Evolutionary conservation across 92 coral and sea anemone genomes (phyloP).

Genomic region (Palythoa caribaeorum): DNA sequence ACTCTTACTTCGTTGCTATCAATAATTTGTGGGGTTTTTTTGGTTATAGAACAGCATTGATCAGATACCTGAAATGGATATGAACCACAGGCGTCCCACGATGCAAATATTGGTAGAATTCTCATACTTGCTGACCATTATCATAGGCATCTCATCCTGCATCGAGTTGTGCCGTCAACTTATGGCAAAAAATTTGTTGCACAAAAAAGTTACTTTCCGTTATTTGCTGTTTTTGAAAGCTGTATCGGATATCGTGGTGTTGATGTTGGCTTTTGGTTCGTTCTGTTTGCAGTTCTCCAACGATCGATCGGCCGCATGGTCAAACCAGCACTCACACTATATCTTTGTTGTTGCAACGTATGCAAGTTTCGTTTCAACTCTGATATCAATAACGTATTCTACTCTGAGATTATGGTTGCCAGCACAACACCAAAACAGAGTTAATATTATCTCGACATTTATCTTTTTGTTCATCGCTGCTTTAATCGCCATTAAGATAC

Average conservation of each 20-base stretch:
- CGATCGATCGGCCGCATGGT: conserved; percentile 11
- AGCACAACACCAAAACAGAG: background rate
- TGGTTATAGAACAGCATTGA: background rate
- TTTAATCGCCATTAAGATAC: background rate
- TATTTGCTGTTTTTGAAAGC: conserved; percentile 26
- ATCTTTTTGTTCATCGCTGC: background rate
- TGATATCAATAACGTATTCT: background rate
- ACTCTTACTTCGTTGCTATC: background rate
- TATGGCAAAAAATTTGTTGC: background rate
- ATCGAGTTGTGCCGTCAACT: conserved; percentile 6
- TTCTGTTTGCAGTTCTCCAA: background rate
- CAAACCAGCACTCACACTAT: background rate
- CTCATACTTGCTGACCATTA: background rate
- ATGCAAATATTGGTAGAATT: background rate
- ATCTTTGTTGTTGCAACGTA: background rate
- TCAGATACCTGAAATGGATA: background rate
- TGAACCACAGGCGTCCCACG: background rate
- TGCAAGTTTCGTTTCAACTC: conserved; percentile 3
- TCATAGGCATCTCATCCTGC: background rate
- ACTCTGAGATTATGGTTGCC: background rate
- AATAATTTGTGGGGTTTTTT: background rate
- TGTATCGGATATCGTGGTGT: conserved; percentile 2
- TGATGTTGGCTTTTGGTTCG: background rate
- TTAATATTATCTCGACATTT: background rate
- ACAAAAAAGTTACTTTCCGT: background rate